These are phyloP conservation scores for Drosophila borborema DNA, from an alignment of 2,888 invertebrate genomes.

Conservation along the genomic window DNA sequence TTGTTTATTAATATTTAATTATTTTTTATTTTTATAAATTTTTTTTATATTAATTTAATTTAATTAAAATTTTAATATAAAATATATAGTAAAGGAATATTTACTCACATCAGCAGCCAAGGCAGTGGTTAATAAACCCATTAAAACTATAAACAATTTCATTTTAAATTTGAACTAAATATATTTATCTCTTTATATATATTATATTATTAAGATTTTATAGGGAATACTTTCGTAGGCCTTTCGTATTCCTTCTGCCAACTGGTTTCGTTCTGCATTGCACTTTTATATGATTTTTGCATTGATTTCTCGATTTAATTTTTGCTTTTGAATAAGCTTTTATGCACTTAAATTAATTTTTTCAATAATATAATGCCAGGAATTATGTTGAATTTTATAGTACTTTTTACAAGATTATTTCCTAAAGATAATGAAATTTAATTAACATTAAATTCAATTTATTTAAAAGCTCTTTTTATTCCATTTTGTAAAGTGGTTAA, in stretches of 20 bases:
- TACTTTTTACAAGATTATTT: slow-evolving; percentile 18
- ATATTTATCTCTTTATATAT: neutral
- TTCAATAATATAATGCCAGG: neutral
- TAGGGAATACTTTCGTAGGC: neutral
- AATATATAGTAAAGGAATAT: too few relatives aligned
- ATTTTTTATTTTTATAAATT: too few relatives aligned
- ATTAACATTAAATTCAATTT: neutral
- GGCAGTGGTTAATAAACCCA: slow-evolving; percentile 35
- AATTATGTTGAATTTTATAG: neutral
- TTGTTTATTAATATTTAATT: too few relatives aligned
- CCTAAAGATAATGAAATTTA: slow-evolving; percentile 6
- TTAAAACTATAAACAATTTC: slow-evolving; percentile 58
- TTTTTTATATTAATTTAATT: neutral
- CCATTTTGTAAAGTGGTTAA: neutral
- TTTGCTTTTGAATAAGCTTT: neutral
- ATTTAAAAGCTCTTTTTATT: neutral
- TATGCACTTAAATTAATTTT: neutral
- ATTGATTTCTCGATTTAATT: neutral
- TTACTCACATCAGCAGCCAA: slow-evolving; percentile 56
- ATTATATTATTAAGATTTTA: neutral
- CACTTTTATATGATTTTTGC: slow-evolving; percentile 52
- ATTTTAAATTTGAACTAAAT: slow-evolving; percentile 34
- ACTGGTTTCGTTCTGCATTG: neutral
- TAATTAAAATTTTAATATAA: neutral
- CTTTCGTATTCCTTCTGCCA: slow-evolving; percentile 26